Evolutionary conservation across 1,140 invertebrate genomes (phyloP).

Genomic region (Leptinotarsa lineolata): DNA sequence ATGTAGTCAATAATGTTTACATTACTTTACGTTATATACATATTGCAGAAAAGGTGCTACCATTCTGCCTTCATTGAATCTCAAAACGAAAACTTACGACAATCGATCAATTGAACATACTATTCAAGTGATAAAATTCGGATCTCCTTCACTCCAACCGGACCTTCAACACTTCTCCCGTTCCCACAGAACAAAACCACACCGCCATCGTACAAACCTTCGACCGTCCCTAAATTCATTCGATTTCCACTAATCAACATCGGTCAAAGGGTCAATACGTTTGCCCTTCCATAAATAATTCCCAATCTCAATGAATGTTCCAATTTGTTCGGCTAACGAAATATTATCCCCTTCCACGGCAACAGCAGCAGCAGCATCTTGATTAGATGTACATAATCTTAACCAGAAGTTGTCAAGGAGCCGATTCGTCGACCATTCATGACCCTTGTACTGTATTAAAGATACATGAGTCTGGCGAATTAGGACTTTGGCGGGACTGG

Average conservation of each 20-base stretch:
- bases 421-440: conserved; percentile 35
- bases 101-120: no score
- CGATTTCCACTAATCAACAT: conserved; percentile 30
- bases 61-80: no score
- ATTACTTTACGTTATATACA: no score
- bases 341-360: conserved; percentile 15
- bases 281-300: conserved; percentile 33
- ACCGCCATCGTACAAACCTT: conserved; percentile 15
- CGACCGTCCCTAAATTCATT: conserved; percentile 25
- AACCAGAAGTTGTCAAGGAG: conserved; percentile 38
- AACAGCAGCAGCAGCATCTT: conserved; percentile 8
- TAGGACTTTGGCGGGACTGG: conserved; percentile 22
- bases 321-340: conserved; percentile 28
- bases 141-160: background rate
- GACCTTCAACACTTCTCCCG: background rate
- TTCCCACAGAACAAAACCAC: conserved; percentile 19
- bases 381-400: conserved; percentile 38
- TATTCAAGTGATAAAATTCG: background rate
- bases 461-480: conserved; percentile 34
- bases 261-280: conserved; percentile 29
- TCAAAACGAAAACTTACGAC: no score
- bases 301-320: conserved; percentile 30
- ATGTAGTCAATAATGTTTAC: no score
- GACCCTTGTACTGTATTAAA: conserved; percentile 36
- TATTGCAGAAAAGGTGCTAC: no score